Evolutionary conservation across 1,140 invertebrate species (phyloP).

Genomic region (Neuroterus valhalla): DNA sequence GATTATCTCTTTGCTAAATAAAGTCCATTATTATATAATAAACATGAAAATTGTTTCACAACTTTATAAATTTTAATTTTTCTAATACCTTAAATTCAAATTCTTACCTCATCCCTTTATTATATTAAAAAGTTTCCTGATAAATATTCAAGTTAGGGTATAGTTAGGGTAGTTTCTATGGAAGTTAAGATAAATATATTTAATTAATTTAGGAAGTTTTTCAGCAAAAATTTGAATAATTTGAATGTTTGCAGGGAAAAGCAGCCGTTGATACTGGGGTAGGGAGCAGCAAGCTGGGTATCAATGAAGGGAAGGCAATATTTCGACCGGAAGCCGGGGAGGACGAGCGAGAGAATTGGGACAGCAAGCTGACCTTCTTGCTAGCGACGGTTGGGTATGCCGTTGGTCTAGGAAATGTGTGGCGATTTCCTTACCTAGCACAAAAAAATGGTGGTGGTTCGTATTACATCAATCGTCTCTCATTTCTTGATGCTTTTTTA

Average conservation of each 20-base stretch:
- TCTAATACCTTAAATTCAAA: background rate
- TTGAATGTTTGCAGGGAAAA: slow-evolving; percentile 58
- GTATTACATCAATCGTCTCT: slow-evolving; percentile 38
- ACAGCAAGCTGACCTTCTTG: slow-evolving; percentile 93
- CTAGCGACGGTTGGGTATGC: slow-evolving; percentile 94
- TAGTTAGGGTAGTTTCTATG: too few relatives aligned
- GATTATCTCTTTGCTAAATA: slow-evolving; percentile 49
- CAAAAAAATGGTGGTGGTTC: slow-evolving; percentile 93
- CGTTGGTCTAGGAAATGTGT: slow-evolving; percentile 96
- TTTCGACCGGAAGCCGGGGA: slow-evolving; percentile 85
- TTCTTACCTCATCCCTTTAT: too few relatives aligned
- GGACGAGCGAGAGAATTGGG: slow-evolving; percentile 93
- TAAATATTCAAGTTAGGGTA: too few relatives aligned
- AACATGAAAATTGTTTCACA: background rate
- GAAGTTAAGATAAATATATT: background rate
- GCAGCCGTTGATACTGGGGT: slow-evolving; percentile 67
- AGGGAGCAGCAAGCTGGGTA: slow-evolving; percentile 75
- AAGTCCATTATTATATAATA: slow-evolving; percentile 1
- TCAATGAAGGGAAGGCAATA: slow-evolving; percentile 78
- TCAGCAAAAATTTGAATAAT: slow-evolving; percentile 13
- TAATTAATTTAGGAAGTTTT: slow-evolving; percentile 25
- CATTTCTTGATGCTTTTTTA: slow-evolving; percentile 32
- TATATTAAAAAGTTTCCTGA: too few relatives aligned
- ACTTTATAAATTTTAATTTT: slow-evolving; percentile 7
- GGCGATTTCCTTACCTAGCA: slow-evolving; percentile 93